A percentile compares a stretch with the other conserved stretches of the same genome.
Conservation (phyloP, 2,113 vertebrate species). For the Erythrolamprus reginae region DNA sequence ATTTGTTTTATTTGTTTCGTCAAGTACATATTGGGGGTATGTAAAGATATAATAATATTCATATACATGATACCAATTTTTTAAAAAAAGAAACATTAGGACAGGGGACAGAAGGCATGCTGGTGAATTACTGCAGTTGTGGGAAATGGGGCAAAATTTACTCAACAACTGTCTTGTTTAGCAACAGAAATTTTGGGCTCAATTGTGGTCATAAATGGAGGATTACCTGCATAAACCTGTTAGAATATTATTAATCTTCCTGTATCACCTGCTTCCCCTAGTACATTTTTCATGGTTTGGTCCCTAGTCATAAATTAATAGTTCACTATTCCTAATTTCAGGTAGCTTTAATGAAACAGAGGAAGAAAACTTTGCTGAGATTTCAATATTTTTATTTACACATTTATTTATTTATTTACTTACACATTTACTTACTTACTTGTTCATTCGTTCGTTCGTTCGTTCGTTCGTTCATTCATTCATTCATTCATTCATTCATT, state of each 20-base stretch:
- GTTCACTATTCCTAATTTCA: neutral
- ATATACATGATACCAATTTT: too few species aligned
- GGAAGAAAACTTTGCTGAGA: neutral
- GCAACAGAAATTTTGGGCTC: neutral
- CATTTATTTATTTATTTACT: too few species aligned
- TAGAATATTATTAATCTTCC: neutral
- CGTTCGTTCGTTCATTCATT: too few species aligned
- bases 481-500: too few species aligned
- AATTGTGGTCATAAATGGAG: neutral
- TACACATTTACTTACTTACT: too few species aligned
- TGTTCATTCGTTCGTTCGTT: too few species aligned
- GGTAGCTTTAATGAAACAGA: neutral
- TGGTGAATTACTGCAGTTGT: neutral
- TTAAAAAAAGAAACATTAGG: too few species aligned
- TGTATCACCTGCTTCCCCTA: neutral
- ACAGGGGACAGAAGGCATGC: too few species aligned
- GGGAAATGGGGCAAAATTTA: neutral
- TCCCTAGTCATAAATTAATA: neutral
- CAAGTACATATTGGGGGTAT: too few species aligned
- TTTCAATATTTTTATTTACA: neutral
- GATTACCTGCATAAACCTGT: neutral
- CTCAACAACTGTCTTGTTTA: too few species aligned
- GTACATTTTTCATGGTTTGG: neutral
- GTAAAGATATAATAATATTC: too few species aligned
- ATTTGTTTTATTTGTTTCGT: too few species aligned